phyloP scores from a whole-genome alignment of 2,113 vertebrate species.

The Otocyon megalotis region DNA sequence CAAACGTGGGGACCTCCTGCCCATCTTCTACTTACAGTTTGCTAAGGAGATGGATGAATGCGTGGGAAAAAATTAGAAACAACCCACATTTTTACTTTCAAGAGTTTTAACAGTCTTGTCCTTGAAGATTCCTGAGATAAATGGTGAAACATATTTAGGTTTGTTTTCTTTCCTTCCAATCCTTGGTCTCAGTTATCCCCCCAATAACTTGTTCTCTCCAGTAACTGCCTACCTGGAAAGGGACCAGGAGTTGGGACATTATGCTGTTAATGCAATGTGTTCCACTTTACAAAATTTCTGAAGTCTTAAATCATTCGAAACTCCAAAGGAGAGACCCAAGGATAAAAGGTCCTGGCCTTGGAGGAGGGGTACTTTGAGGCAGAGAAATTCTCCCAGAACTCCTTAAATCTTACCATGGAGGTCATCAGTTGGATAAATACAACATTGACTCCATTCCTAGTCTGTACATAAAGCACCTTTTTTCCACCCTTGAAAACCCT shows the following conservation, averaged over 20 bases:
- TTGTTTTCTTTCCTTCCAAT: neutral
- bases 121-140: neutral
- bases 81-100: constrained; percentile 32
- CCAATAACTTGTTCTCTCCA: neutral
- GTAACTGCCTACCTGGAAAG: neutral
- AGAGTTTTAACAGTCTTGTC: neutral
- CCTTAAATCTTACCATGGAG: neutral
- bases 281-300: constrained; percentile 37
- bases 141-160: neutral
- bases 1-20: neutral
- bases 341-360: neutral
- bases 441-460: neutral
- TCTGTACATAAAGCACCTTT: neutral
- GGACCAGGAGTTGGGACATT: neutral
- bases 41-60: neutral
- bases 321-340: neutral
- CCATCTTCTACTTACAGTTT: neutral
- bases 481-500: neutral
- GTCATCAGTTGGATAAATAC: neutral
- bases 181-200: neutral
- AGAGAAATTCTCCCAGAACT: neutral
- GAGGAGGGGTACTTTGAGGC: neutral
- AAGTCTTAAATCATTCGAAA: constrained; percentile 29
- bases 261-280: neutral
- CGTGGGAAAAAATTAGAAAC: neutral